phyloP scores from a whole-genome alignment of 2,113 vertebrate species.

The Aegotheles bennettii region DNA sequence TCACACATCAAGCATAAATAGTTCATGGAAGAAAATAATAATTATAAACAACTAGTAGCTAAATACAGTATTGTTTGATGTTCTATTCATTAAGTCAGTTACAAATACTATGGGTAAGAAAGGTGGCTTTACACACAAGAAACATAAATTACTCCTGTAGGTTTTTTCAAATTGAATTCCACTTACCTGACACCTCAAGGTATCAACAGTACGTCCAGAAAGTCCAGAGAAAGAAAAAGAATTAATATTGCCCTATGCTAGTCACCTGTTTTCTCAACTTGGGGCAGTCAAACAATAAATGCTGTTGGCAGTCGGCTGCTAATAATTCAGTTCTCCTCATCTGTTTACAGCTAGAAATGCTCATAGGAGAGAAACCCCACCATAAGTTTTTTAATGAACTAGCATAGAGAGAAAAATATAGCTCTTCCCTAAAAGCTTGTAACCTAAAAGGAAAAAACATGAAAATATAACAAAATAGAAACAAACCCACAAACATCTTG shows the following conservation, averaged over 20 bases:
- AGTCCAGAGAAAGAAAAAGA: not conserved
- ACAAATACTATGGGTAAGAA: not conserved
- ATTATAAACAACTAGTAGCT: not conserved
- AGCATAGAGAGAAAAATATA: not conserved
- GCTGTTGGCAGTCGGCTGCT: not conserved
- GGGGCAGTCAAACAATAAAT: not conserved
- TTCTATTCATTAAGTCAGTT: not conserved
- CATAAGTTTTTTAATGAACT: not conserved
- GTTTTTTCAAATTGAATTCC: not conserved
- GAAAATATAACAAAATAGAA: not conserved
- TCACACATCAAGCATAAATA: not conserved
- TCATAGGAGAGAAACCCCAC: not conserved
- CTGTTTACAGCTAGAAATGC: not conserved
- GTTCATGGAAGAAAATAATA: not conserved
- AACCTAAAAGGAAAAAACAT: not conserved
- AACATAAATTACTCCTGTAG: not conserved
- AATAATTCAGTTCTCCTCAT: not conserved
- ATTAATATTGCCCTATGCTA: not conserved
- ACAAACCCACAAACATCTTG: not conserved
- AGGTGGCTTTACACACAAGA: not conserved
- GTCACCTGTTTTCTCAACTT: not conserved
- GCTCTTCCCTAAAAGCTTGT: not conserved
- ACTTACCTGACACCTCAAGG: not conserved
- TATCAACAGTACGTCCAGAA: not conserved
- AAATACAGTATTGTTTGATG: not conserved